Conservation (phyloP, 2,113 vertebrate genomes). For the Phoxinus phoxinus region DNA sequence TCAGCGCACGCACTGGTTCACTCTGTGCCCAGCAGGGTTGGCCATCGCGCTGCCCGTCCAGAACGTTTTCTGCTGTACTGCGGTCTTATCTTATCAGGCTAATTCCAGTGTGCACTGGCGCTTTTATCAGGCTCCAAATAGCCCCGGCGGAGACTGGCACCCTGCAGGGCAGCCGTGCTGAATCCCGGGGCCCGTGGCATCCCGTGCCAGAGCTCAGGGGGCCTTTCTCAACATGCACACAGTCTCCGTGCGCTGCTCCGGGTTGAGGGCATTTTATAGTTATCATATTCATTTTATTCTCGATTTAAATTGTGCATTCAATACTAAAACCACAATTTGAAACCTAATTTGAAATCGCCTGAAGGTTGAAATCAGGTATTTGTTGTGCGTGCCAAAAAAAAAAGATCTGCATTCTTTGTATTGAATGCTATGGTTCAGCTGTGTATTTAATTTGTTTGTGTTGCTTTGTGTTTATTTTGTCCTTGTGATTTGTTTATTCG, state of each 20-base stretch:
- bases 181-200: constrained; percentile 48
- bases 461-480: constrained; percentile 72
- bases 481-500: constrained; percentile 68
- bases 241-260: background rate
- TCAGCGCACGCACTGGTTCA: constrained; percentile 49
- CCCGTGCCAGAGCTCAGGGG: constrained; percentile 48
- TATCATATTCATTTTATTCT: background rate
- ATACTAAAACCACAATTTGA: constrained; percentile 10
- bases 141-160: constrained; percentile 53
- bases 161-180: constrained; percentile 53
- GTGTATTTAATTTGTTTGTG: constrained; percentile 58
- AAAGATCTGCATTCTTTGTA: constrained; percentile 44
- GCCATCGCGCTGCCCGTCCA: constrained; percentile 59
- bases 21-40: constrained; percentile 47
- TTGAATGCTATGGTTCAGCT: constrained; percentile 62
- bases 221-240: constrained; percentile 33
- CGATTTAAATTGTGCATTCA: background rate
- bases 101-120: constrained; percentile 58
- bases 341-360: constrained; percentile 4
- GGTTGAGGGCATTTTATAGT: background rate
- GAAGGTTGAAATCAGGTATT: background rate
- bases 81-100: constrained; percentile 70
- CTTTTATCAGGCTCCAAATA: constrained; percentile 69
- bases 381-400: constrained; percentile 10
- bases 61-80: constrained; percentile 54